A percentile compares a stretch with the other conserved stretches of the same genome.
Evolutionary conservation across 37 sponge, comb jelly and placozoan species (phyloP).

Genomic region (Cladorhizidae sp.): DNA sequence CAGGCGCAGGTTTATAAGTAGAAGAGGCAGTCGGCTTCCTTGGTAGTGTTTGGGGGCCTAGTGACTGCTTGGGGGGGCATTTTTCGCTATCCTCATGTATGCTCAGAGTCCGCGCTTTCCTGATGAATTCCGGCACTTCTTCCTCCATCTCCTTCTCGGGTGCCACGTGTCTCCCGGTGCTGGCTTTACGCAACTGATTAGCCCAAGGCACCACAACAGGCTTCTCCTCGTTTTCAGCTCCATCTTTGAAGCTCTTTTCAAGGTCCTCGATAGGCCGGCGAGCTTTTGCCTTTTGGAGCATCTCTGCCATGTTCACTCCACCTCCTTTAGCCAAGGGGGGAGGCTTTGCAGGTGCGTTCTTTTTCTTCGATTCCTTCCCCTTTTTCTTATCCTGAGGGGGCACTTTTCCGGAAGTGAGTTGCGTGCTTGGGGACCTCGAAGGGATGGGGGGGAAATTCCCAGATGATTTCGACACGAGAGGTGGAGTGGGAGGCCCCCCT

Average conservation of each 20-base stretch:
- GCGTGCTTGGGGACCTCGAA: conserved; percentile 30
- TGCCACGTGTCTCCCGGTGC: not conserved
- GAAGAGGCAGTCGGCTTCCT: not conserved
- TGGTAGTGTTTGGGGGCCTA: too few relatives aligned
- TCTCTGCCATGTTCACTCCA: conserved; percentile 54
- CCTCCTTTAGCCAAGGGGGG: conserved; percentile 2
- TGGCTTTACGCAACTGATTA: conserved; percentile 25
- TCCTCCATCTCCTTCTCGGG: conserved; percentile 10
- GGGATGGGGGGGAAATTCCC: conserved; percentile 32
- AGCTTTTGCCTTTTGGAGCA: conserved; percentile 25
- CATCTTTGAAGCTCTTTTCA: conserved; percentile 36
- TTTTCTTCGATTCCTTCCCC: conserved; percentile 16
- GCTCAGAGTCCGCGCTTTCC: conserved; percentile 18
- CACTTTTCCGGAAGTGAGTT: conserved; percentile 7
- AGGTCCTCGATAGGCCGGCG: conserved; percentile 20
- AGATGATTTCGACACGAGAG: not conserved
- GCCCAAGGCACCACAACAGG: conserved; percentile 37
- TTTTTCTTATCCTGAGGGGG: not conserved
- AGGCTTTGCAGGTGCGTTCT: not conserved
- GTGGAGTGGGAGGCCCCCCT: not conserved
- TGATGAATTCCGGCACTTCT: conserved; percentile 43
- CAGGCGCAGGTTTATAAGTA: not conserved
- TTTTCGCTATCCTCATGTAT: not conserved
- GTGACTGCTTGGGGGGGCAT: too few relatives aligned
- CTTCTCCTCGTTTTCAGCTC: conserved; percentile 11